Conservation (phyloP, 2,888 invertebrate species). For the Ornithoptera alexandrae region DNA sequence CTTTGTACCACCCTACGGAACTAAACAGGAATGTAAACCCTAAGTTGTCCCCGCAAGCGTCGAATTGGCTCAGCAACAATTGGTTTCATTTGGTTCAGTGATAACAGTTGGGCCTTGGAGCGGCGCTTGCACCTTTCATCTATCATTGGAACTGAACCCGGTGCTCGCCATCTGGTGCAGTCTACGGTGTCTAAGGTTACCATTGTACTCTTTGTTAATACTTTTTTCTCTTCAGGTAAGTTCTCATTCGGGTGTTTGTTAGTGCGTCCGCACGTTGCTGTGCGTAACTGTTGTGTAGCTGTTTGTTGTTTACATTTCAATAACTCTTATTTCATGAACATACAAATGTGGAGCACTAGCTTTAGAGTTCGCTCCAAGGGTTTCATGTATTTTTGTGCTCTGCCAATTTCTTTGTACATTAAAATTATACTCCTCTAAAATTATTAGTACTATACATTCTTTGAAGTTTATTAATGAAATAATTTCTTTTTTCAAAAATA, state of each 20-base stretch:
- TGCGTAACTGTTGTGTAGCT: conserved; percentile 15
- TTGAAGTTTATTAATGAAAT: too few species aligned
- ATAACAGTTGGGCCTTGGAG: conserved; percentile 27
- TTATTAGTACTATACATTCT: too few species aligned
- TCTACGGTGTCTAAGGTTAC: conserved; percentile 17
- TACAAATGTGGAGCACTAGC: too few species aligned
- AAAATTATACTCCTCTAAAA: too few species aligned
- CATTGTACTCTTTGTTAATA: conserved; percentile 34
- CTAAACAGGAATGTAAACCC: background rate
- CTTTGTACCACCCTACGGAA: conserved; percentile 9
- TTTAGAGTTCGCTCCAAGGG: too few species aligned
- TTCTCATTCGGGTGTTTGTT: conserved; percentile 12
- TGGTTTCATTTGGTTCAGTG: background rate
- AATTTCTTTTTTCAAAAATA: too few species aligned
- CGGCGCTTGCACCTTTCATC: conserved; percentile 29
- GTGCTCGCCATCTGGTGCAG: conserved; percentile 30
- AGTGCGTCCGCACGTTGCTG: conserved; percentile 6
- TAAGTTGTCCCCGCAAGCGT: background rate
- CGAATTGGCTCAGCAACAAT: background rate
- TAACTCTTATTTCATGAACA: too few species aligned
- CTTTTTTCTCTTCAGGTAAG: conserved; percentile 38
- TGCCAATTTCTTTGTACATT: too few species aligned
- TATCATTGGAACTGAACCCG: conserved; percentile 28
- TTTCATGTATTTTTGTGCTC: too few species aligned
- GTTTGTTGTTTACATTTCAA: background rate